phyloP scores from a whole-genome alignment of 2,113 vertebrate species.

The Coregonus clupeaformis region DNA sequence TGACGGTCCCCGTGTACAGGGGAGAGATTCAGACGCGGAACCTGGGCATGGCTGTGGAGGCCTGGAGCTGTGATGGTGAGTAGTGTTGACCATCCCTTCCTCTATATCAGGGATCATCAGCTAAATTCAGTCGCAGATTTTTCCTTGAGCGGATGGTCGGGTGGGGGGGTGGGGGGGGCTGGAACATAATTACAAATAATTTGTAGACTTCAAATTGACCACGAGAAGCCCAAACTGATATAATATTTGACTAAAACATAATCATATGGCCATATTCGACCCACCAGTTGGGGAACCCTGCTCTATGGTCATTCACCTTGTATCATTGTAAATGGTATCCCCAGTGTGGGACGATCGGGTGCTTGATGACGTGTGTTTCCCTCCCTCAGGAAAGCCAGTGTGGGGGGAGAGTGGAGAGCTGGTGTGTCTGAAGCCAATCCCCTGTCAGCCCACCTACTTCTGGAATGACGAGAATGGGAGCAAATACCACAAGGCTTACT shows the following conservation, averaged over 20 bases:
- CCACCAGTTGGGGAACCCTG: too few relatives aligned
- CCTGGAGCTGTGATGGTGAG: constrained; percentile 87
- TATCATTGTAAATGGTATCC: constrained; percentile 3
- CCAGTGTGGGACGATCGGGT: constrained; percentile 20
- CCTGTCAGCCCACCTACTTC: constrained; percentile 94
- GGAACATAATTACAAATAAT: too few relatives aligned
- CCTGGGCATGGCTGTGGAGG: constrained; percentile 91
- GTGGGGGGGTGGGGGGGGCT: too few relatives aligned
- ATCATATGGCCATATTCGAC: too few relatives aligned
- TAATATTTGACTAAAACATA: too few relatives aligned
- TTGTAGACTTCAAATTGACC: too few relatives aligned
- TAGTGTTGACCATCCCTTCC: too few relatives aligned
- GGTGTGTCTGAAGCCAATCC: constrained; percentile 91
- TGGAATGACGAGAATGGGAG: constrained; percentile 92
- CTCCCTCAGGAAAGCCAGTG: constrained; percentile 80
- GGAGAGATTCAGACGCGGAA: constrained; percentile 96
- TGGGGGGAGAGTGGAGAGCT: constrained; percentile 96
- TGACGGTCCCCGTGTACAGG: constrained; percentile 85
- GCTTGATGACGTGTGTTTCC: constrained; percentile 20
- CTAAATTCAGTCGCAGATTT: too few relatives aligned
- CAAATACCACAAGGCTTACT: constrained; percentile 96
- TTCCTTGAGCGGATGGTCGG: too few relatives aligned
- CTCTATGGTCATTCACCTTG: background rate
- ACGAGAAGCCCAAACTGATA: too few relatives aligned
- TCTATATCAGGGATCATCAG: too few relatives aligned